phyloP scores from a whole-genome alignment of 2,888 invertebrate species.

The Acanthoscelides obtectus region DNA sequence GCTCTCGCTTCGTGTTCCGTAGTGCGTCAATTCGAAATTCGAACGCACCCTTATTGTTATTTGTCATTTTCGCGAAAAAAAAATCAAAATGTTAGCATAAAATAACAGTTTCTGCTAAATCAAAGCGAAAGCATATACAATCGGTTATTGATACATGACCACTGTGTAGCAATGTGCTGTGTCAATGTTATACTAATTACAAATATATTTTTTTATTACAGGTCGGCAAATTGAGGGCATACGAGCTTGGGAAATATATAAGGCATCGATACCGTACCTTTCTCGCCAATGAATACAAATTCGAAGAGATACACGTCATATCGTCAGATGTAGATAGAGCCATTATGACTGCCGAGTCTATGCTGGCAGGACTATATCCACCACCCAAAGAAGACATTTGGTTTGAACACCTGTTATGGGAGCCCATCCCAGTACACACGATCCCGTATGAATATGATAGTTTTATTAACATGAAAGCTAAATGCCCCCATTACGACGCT shows the following conservation, averaged over 20 bases:
- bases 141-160: background rate
- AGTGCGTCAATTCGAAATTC: no score
- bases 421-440: background rate
- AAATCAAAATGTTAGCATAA: no score
- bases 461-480: background rate
- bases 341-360: slow-evolving; percentile 77
- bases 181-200: background rate
- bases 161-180: no score
- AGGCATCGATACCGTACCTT: slow-evolving; percentile 63
- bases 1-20: no score
- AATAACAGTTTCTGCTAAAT: no score
- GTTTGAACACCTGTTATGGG: background rate
- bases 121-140: no score
- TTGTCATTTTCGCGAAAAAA: no score
- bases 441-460: background rate
- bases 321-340: slow-evolving; percentile 86
- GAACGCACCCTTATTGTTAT: no score
- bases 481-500: background rate
- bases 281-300: slow-evolving; percentile 51
- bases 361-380: slow-evolving; percentile 72
- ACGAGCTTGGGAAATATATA: slow-evolving; percentile 66
- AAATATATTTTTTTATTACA: slow-evolving; percentile 15
- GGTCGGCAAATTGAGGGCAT: slow-evolving; percentile 66
- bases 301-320: slow-evolving; percentile 53
- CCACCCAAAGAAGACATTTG: slow-evolving; percentile 41